Percentiles rank a stretch among this genome's conserved stretches.
These are phyloP conservation scores for honey bee (Apis mellifera) DNA, from an alignment of 1,140 invertebrate genomes.

Conservation along the genomic window DNA sequence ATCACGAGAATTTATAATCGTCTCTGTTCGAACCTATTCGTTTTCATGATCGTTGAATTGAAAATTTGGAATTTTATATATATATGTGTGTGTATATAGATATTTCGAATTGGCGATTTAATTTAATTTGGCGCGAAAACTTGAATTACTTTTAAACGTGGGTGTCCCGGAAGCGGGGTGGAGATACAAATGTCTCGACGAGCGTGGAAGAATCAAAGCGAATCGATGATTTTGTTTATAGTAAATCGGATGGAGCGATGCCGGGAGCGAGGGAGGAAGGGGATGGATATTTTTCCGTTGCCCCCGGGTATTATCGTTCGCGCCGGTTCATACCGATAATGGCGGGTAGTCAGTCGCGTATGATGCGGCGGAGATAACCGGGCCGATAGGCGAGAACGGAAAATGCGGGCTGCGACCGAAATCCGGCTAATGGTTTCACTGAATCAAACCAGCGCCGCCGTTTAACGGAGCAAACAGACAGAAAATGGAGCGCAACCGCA, in stretches of 20 bases:
- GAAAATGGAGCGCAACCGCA: slow-evolving; percentile 82
- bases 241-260: slow-evolving; percentile 19
- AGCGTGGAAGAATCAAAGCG: slow-evolving; percentile 20
- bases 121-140: too few relatives aligned
- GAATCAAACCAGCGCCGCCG: slow-evolving; percentile 75
- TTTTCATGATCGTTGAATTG: neutral
- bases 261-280: too few relatives aligned
- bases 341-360: slow-evolving; percentile 61
- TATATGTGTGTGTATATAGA: too few relatives aligned
- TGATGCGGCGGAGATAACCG: slow-evolving; percentile 61
- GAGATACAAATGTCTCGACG: too few relatives aligned
- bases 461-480: slow-evolving; percentile 82
- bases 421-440: slow-evolving; percentile 79
- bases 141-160: too few relatives aligned
- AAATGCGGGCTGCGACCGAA: slow-evolving; percentile 71
- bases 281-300: slow-evolving; percentile 55
- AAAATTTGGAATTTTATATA: too few relatives aligned
- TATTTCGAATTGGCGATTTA: too few relatives aligned
- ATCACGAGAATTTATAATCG: too few relatives aligned
- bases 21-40: too few relatives aligned
- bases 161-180: neutral
- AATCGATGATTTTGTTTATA: slow-evolving; percentile 55
- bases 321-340: slow-evolving; percentile 61
- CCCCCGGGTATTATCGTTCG: slow-evolving; percentile 62
- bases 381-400: slow-evolving; percentile 62